Conservation (phyloP, 2,797 vertebrate genomes). For the Myripristis jacobus region DNA sequence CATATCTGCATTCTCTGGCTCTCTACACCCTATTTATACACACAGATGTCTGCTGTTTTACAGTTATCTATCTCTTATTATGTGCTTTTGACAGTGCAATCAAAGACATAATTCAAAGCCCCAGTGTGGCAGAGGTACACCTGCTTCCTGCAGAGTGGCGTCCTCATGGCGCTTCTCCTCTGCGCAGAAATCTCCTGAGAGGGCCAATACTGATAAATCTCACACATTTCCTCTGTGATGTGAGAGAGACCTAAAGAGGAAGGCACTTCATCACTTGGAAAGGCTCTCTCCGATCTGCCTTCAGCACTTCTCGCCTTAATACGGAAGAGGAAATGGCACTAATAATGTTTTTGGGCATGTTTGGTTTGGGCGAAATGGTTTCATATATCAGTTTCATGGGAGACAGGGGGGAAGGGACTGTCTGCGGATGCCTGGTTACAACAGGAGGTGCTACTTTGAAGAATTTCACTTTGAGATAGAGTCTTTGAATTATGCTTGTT, state of each 20-base stretch:
- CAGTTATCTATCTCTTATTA: slow-evolving; percentile 67
- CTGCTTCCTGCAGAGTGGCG: slow-evolving; percentile 70
- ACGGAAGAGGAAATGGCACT: slow-evolving; percentile 83
- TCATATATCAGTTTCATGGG: slow-evolving; percentile 86
- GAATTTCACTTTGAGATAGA: slow-evolving; percentile 58
- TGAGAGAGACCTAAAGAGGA: slow-evolving; percentile 82
- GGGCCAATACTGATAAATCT: slow-evolving; percentile 83
- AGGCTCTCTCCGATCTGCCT: slow-evolving; percentile 80
- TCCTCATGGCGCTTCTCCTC: slow-evolving; percentile 59
- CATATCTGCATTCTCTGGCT: not conserved
- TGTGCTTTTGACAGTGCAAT: slow-evolving; percentile 73
- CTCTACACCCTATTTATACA: slow-evolving; percentile 36
- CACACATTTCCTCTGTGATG: slow-evolving; percentile 80
- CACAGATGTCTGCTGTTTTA: slow-evolving; percentile 26
- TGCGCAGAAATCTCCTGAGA: slow-evolving; percentile 68
- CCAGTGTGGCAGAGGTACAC: slow-evolving; percentile 66
- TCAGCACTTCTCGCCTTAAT: slow-evolving; percentile 84
- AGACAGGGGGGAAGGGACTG: slow-evolving; percentile 57
- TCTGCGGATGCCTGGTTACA: slow-evolving; percentile 69
- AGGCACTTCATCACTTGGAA: slow-evolving; percentile 84
- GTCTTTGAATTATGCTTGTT: slow-evolving; percentile 53
- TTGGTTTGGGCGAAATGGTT: slow-evolving; percentile 86
- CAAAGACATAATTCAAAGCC: slow-evolving; percentile 72
- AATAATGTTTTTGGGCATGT: slow-evolving; percentile 88
- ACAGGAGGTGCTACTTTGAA: slow-evolving; percentile 66